Conservation (phyloP, 2,888 invertebrate species). For the Drosophila macrothrix region DNA sequence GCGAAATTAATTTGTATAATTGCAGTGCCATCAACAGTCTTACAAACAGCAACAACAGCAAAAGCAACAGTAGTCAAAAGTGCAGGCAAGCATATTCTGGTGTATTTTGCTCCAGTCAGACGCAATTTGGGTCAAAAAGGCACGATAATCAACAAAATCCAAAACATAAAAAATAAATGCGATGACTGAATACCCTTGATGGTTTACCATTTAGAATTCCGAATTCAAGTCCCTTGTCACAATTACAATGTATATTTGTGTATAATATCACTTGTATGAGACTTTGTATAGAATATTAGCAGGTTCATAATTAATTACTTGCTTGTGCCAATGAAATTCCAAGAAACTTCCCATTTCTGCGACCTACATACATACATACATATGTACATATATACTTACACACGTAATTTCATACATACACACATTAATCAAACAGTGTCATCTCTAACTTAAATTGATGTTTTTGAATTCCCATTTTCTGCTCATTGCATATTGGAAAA, state of each 20-base stretch:
- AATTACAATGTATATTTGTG: background rate
- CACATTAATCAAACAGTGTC: background rate
- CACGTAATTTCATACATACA: background rate
- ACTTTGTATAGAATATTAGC: background rate
- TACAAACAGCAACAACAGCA: background rate
- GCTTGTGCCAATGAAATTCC: background rate
- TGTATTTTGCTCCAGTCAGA: constrained; percentile 34
- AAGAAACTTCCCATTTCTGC: background rate
- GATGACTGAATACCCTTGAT: constrained; percentile 18
- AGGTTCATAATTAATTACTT: background rate
- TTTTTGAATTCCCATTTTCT: background rate
- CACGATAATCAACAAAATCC: background rate
- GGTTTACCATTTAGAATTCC: background rate
- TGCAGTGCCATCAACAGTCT: constrained; percentile 57
- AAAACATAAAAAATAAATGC: background rate
- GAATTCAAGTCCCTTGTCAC: background rate
- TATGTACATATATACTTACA: background rate
- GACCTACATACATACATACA: background rate
- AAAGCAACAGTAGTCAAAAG: constrained; percentile 17
- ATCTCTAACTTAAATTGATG: background rate
- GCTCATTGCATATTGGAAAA: background rate
- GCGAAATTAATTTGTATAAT: constrained; percentile 76
- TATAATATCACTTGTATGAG: background rate
- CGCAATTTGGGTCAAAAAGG: constrained; percentile 48
- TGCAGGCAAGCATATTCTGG: constrained; percentile 32